phyloP scores from a whole-genome alignment of 2,113 vertebrate species.

The Dasyurus viverrinus region DNA sequence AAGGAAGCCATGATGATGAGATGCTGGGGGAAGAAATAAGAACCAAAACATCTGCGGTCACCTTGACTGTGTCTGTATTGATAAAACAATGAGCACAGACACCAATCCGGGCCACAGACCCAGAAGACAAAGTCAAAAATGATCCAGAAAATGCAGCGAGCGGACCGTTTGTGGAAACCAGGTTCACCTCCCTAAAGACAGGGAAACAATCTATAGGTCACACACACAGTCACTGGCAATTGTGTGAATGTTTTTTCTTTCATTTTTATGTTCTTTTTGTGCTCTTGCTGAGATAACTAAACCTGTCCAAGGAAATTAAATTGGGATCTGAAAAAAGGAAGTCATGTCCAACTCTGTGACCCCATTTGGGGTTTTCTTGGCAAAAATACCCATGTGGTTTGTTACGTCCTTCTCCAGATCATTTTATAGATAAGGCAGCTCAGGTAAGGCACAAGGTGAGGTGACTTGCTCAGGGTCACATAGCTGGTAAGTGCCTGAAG shows the following conservation, averaged over 20 bases:
- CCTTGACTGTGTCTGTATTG: not conserved
- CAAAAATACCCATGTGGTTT: not conserved
- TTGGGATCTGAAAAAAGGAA: not conserved
- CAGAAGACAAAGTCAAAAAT: not conserved
- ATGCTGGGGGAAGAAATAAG: not conserved
- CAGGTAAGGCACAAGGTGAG: not conserved
- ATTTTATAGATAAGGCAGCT: not conserved
- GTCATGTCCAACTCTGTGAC: not conserved
- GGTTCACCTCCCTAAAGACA: not conserved
- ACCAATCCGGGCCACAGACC: not conserved
- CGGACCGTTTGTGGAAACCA: not conserved
- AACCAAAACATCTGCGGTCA: not conserved
- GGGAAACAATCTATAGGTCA: not conserved
- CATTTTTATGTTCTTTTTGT: not conserved
- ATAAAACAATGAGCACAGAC: not conserved
- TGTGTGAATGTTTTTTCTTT: not conserved
- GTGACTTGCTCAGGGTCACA: not conserved
- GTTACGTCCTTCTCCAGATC: not conserved
- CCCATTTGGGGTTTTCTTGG: not conserved
- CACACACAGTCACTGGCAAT: not conserved
- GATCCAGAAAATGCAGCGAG: not conserved
- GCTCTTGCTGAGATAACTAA: not conserved
- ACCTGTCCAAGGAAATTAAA: not conserved
- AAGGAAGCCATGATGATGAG: too few relatives aligned
- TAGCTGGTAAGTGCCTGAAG: too few relatives aligned